Evolutionary conservation across 2,113 vertebrate species (phyloP), one percentile per base, ranked within the genome.

Genomic region (Mellivora capensis): DNA sequence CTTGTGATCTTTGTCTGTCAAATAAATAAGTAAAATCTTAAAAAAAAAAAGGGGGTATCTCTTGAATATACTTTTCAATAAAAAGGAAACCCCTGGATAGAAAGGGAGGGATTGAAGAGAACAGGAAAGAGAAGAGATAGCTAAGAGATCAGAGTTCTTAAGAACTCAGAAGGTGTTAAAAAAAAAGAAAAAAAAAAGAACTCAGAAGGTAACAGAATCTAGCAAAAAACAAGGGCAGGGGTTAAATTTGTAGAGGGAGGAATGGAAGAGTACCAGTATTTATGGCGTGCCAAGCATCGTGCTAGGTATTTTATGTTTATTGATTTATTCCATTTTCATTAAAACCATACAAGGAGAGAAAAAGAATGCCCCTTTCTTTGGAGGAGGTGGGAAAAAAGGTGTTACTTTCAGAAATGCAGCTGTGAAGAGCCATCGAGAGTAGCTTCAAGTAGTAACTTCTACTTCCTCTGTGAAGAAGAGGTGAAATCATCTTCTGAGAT

Each of bases 21-120:
- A 52, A 52, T 52, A 15, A 52, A 52, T 52, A 52, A 17, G 15
- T 52, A 52, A 52, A 52, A 52, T 52, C 4, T 52, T 52, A 5
- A 49, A 49, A 49, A 49, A 52, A 52, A 52, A 52, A 52, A 52
- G 5, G 49, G 49, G 49, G 14, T 76, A 42, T 96, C 86, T 15
- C 44, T 96, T 92, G 64, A 91, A 61, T 95, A 52, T 39, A 34
- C 37, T 95, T 89, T 39, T 90, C 74, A 88, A 29, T 67, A 87
- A 21, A 83, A 18, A 27, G 25, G 17, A 74, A 44, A 57, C 23
- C 79, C 0, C 9, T 61, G 49, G 57, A 15, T 49, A 82, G 81
- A 74, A 74, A 93, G 34, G 47, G 39, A 90, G n/a, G 52, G 42
- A 31, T 72, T 72, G 17, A 87, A 89, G 64, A 52, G 61, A 47